Percentiles rank a stretch among this genome's conserved stretches.
These are phyloP conservation scores for Chloropsis cyanopogon DNA, from an alignment of 2,113 vertebrate species.

Conservation along the genomic window DNA sequence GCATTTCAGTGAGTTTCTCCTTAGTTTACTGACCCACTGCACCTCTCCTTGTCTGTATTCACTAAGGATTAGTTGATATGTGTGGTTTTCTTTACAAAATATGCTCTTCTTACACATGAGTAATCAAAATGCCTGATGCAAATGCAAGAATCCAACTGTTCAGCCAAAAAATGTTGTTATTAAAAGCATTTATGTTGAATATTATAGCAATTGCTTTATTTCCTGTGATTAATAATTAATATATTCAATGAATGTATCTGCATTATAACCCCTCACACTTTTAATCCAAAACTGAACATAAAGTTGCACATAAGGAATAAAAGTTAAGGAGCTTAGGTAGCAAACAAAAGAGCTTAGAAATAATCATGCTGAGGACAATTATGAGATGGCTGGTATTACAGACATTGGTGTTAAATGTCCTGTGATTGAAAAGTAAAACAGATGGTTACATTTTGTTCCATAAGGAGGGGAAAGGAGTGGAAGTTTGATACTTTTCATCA, in stretches of 20 bases:
- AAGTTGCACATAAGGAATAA: not conserved
- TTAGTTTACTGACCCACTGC: not conserved
- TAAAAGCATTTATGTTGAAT: not conserved
- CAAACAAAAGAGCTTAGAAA: not conserved
- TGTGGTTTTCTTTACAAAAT: not conserved
- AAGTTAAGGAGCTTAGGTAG: not conserved
- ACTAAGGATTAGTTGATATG: not conserved
- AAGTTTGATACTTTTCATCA: not conserved
- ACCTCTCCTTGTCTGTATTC: not conserved
- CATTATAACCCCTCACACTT: not conserved
- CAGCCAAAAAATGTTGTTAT: not conserved
- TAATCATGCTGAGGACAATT: not conserved
- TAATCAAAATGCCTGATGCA: not conserved
- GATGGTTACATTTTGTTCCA: not conserved
- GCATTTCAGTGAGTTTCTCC: not conserved
- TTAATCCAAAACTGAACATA: not conserved
- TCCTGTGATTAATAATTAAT: not conserved
- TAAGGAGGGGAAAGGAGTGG: not conserved
- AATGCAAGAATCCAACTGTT: not conserved
- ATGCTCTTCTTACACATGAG: not conserved
- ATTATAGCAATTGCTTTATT: not conserved
- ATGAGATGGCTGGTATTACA: not conserved
- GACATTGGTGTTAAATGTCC: not conserved
- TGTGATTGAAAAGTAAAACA: not conserved
- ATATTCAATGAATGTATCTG: not conserved